A percentile compares a stretch with the other conserved stretches of the same genome.
phyloP scores from a whole-genome alignment of 2,888 invertebrate species.

The Eumacrocentrus americanus region DNA sequence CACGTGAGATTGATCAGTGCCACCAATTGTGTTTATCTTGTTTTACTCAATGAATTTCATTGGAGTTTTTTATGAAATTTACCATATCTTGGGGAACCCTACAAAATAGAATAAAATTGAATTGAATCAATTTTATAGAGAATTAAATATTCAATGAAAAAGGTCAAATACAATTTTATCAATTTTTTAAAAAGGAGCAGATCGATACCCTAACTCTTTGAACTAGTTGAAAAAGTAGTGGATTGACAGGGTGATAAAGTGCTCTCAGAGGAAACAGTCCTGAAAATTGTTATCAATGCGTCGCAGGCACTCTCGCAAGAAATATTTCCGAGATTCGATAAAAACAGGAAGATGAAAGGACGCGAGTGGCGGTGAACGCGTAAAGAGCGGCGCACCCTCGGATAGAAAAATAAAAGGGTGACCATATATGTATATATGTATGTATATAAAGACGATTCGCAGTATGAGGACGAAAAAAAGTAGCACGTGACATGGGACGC shows the following conservation, averaged over 20 bases:
- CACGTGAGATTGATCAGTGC: no score
- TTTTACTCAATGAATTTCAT: no score
- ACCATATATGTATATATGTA: slow-evolving; percentile 1
- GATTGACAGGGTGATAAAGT: slow-evolving; percentile 5
- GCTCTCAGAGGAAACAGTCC: slow-evolving; percentile 7
- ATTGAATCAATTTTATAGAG: no score
- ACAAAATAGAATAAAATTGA: no score
- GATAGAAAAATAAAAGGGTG: slow-evolving; percentile 11
- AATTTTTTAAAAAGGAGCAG: not conserved
- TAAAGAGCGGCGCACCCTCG: not conserved
- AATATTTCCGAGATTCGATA: slow-evolving; percentile 23
- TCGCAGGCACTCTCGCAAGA: slow-evolving; percentile 15
- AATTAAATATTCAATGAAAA: no score
- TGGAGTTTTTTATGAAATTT: no score
- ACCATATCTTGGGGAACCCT: no score
- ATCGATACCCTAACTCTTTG: not conserved
- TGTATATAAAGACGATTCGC: slow-evolving; percentile 14
- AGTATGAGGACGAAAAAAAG: slow-evolving; percentile 20
- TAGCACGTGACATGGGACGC: not conserved
- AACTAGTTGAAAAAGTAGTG: not conserved
- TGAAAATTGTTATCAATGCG: slow-evolving; percentile 17
- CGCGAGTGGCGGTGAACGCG: slow-evolving; percentile 21
- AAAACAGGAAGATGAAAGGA: slow-evolving; percentile 14
- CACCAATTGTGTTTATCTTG: no score
- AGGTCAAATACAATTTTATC: no score